Evolutionary conservation across 2,888 invertebrate species (phyloP).

Genomic region (Pherbina coryleti): DNA sequence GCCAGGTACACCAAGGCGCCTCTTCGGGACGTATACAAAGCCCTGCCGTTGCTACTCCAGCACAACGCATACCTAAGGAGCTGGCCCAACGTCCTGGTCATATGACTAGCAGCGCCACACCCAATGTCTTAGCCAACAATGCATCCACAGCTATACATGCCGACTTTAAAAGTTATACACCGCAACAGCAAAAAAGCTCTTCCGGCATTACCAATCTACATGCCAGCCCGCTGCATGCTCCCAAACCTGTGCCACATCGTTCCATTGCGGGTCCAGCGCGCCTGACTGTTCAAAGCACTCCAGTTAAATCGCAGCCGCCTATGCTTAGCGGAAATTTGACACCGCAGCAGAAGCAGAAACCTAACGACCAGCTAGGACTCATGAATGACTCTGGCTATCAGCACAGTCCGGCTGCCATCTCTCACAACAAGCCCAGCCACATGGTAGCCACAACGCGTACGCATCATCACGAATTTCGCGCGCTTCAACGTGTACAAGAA

Average conservation of each 20-base stretch:
- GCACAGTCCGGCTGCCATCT: slow-evolving; percentile 33
- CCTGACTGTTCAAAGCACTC: slow-evolving; percentile 74
- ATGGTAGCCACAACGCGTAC: slow-evolving; percentile 56
- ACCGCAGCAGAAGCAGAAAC: slow-evolving; percentile 48
- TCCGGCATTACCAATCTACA: not conserved
- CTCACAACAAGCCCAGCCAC: not conserved
- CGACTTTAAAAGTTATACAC: slow-evolving; percentile 10
- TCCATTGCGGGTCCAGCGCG: slow-evolving; percentile 72
- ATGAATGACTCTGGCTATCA: slow-evolving; percentile 44
- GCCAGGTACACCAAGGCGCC: slow-evolving; percentile 11
- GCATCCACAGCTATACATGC: not conserved
- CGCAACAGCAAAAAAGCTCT: not conserved
- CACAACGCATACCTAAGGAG: slow-evolving; percentile 67
- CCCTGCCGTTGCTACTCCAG: slow-evolving; percentile 66
- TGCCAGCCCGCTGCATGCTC: slow-evolving; percentile 36
- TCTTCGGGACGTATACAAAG: slow-evolving; percentile 61
- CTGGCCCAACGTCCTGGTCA: slow-evolving; percentile 62
- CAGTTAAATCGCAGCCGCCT: slow-evolving; percentile 74
- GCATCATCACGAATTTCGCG: slow-evolving; percentile 68
- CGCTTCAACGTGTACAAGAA: slow-evolving; percentile 75
- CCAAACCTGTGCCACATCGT: slow-evolving; percentile 61
- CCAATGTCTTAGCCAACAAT: not conserved
- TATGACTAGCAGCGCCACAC: slow-evolving; percentile 37
- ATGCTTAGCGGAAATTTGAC: slow-evolving; percentile 72
- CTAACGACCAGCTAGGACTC: slow-evolving; percentile 49